phyloP scores from a whole-genome alignment of 2,113 vertebrate species.

The Tapirus terrestris region DNA sequence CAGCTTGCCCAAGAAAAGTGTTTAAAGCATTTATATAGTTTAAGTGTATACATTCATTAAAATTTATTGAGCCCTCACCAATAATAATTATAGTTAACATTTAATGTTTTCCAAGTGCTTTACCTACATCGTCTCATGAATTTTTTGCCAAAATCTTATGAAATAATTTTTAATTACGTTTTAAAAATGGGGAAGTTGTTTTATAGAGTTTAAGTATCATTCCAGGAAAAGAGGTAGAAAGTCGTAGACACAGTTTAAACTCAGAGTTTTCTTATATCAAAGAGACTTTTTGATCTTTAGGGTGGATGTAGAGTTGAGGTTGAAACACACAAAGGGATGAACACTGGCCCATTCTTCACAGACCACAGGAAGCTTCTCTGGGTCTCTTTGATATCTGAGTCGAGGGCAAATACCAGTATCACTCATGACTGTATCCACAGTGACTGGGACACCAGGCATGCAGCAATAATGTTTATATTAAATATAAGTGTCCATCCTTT shows the following conservation, averaged over 20 bases:
- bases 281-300: not conserved
- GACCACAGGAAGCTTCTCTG: not conserved
- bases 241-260: not conserved
- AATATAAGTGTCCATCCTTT: not conserved
- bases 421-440: not conserved
- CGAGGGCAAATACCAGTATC: not conserved
- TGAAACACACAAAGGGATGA: not conserved
- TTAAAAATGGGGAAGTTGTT: not conserved
- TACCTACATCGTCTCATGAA: not conserved
- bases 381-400: not conserved
- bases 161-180: not conserved
- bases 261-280: not conserved
- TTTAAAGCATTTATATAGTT: not conserved
- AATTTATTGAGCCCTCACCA: not conserved
- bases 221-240: not conserved
- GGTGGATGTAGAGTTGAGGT: not conserved
- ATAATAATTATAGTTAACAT: not conserved
- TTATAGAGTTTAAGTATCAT: not conserved
- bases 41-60: not conserved
- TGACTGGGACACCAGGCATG: not conserved
- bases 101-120: not conserved
- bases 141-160: not conserved
- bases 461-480: not conserved
- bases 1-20: not conserved
- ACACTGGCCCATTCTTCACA: not conserved